A percentile compares a stretch with the other conserved stretches of the same genome.
phyloP scores from a whole-genome alignment of 30 jellyfish, hydroid and myxozoan genomes.

The Turritopsis rubra region DNA sequence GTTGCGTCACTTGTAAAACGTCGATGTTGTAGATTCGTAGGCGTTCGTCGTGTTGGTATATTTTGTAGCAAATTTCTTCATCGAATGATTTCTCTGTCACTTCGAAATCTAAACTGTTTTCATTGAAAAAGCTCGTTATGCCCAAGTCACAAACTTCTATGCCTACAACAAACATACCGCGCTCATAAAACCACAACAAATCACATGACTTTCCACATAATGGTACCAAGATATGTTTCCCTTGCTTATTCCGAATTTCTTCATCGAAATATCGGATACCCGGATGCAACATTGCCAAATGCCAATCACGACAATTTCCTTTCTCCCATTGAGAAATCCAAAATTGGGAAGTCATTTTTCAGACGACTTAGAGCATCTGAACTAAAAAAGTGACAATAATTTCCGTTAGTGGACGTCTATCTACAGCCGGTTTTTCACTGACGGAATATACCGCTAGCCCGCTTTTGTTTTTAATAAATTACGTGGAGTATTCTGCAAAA shows the following conservation, averaged over 20 bases:
- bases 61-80: neutral
- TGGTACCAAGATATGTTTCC: constrained; percentile 43
- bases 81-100: constrained; percentile 5
- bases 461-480: too few relatives aligned
- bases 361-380: neutral
- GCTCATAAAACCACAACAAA: constrained; percentile 46
- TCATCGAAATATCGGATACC: neutral
- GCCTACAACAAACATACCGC: constrained; percentile 63
- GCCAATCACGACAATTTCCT: neutral
- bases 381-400: neutral
- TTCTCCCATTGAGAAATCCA: neutral
- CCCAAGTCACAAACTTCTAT: constrained; percentile 55
- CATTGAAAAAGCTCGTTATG: constrained; percentile 41
- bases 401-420: too few relatives aligned
- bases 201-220: constrained; percentile 71
- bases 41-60: constrained; percentile 7
- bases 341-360: neutral
- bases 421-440: too few relatives aligned
- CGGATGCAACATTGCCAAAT: constrained; percentile 4
- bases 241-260: neutral
- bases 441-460: too few relatives aligned
- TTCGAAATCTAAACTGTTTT: constrained; percentile 33
- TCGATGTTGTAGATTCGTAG: neutral
- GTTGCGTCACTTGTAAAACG: constrained; percentile 1
- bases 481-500: too few relatives aligned